Percentiles rank a stretch among this genome's conserved stretches.
phyloP scores from a whole-genome alignment of 1,140 invertebrate species.

The Drosophila pachea region DNA sequence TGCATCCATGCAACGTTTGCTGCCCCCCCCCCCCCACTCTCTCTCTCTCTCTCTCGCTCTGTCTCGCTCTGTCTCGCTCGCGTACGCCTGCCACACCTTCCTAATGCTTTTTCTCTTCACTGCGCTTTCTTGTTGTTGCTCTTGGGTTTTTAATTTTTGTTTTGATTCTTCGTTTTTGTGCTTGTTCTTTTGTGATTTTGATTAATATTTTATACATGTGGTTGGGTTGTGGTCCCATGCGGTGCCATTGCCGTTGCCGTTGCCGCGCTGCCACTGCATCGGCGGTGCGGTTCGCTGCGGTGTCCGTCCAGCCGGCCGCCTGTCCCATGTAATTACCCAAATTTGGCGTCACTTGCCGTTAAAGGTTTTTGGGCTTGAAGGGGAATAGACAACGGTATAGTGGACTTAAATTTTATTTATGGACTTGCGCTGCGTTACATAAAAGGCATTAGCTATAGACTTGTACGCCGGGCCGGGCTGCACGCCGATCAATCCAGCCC shows the following conservation, averaged over 20 bases:
- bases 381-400: constrained; percentile 53
- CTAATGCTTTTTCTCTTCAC: constrained; percentile 48
- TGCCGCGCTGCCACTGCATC: neutral
- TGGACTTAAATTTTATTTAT: constrained; percentile 60
- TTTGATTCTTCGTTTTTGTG: constrained; percentile 53
- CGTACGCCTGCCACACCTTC: constrained; percentile 17
- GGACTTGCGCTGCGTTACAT: constrained; percentile 23
- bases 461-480: neutral
- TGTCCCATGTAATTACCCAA: constrained; percentile 69
- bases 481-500: neutral
- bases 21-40: neutral
- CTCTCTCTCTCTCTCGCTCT: neutral
- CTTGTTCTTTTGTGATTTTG: constrained; percentile 63
- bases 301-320: neutral
- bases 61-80: too few relatives aligned
- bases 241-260: constrained; percentile 35
- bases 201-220: constrained; percentile 73
- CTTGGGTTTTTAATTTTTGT: constrained; percentile 59
- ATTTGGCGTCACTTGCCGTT: constrained; percentile 74
- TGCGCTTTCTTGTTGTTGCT: constrained; percentile 29
- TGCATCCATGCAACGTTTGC: constrained; percentile 64
- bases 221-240: constrained; percentile 48
- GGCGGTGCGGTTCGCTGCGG: neutral
- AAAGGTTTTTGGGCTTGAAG: constrained; percentile 46
- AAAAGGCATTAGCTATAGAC: constrained; percentile 14